Base-by-base conservation (phyloP, 1,140 invertebrate genomes). In the Bombus affinis region DNA sequence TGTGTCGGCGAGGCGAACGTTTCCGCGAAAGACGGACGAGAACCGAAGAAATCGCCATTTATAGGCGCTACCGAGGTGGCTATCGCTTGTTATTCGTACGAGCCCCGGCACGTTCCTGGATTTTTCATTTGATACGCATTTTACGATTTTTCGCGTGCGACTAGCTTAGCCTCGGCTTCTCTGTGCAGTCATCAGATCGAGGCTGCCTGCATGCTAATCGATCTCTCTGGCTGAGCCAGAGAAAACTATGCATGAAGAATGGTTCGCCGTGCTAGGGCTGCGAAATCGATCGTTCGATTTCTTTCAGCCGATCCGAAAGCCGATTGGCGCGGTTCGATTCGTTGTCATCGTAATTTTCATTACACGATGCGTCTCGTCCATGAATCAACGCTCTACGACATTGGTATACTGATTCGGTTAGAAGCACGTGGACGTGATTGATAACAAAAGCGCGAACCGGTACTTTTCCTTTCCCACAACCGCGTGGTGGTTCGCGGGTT, bases 51-150 rank as follows among this genome's bases (percentile, higher is more conserved):
- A 88, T 75, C 42, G 74, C 80, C 89, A 91, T 91, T 86, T 91
- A 88, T 86, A 91, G 84, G 70, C 89, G 78, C 37, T 90, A 82
- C 79, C 57, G 71, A 82, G 80, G 83, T 86, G 82, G 77, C 84
- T 88, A 66, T 88, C 77, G 83, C 86, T 87, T 88, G 83, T 86
- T 88, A 88, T 88, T 90, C 83, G 74, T 87, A 75, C 86, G 86
- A 86, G 81, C 81, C 75, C 22, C 72, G 86, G 86, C 88, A 91
- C 90, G 88, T 91, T 91, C 84, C 72, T 73, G 86, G 90, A 90
- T 91, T 89, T 91, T 91, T 89, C 87, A 89, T 86, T 89, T 89
- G 88, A 91, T 90, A 91, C 90, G 90, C 90, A 88, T 91, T 91
- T 91, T 89, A 91, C 90, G 86, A 91, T 91, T 91, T 91, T 88